These are phyloP conservation scores for Zhengitettix transpicula DNA, from an alignment of 2,888 invertebrate species.

Conservation along the genomic window DNA sequence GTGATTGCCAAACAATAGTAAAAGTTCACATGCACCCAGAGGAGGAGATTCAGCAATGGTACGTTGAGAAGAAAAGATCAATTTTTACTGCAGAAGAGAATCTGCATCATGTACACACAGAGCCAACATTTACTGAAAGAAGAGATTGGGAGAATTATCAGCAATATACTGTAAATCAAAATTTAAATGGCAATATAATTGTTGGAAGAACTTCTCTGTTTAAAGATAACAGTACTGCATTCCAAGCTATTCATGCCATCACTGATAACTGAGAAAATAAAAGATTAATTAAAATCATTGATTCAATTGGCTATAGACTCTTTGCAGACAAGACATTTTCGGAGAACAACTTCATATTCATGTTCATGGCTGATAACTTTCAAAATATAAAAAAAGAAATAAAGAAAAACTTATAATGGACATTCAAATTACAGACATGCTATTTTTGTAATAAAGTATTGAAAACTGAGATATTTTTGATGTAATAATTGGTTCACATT, in stretches of 20 bases:
- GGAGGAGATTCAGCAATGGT: not conserved
- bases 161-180: conserved; percentile 4
- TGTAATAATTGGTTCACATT: too few species aligned
- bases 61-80: not conserved
- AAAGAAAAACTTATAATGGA: too few species aligned
- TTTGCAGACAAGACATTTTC: too few species aligned
- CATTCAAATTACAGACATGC: not conserved
- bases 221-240: too few species aligned
- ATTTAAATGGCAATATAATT: too few species aligned
- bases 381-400: not conserved
- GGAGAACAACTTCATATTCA: not conserved
- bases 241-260: not conserved
- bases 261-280: not conserved
- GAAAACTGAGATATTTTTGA: too few species aligned
- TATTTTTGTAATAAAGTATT: not conserved
- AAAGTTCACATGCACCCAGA: too few species aligned
- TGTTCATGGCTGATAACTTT: not conserved
- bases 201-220: too few species aligned
- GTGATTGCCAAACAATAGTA: too few species aligned
- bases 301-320: too few species aligned
- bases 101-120: not conserved
- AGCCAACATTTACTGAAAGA: not conserved
- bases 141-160: conserved; percentile 5
- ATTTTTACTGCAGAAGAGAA: not conserved
- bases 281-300: not conserved